Percentiles rank a stretch among this genome's conserved stretches.
Conservation (phyloP, 2,113 vertebrate genomes). For the Dermatemys mawii region DNA sequence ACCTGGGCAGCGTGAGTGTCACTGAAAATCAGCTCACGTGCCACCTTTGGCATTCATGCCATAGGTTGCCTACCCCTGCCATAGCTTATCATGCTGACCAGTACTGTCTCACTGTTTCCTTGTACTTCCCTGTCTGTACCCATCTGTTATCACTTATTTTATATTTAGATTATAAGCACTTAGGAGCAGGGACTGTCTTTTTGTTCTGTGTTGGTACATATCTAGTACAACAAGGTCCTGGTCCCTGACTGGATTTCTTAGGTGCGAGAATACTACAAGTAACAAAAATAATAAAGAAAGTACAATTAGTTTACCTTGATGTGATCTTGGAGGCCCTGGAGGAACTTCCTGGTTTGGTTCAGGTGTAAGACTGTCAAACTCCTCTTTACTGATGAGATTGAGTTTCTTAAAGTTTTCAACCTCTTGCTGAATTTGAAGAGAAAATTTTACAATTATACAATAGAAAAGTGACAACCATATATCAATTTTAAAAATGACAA, state of each 20-base stretch:
- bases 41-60: too few relatives aligned
- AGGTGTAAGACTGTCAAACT: conserved; percentile 86
- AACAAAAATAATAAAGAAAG: neutral
- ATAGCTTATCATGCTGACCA: neutral
- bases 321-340: conserved; percentile 67
- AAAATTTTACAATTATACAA: conserved; percentile 64
- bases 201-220: neutral
- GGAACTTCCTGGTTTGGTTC: conserved; percentile 82
- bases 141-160: neutral
- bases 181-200: neutral
- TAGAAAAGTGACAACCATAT: neutral
- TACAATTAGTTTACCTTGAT: conserved; percentile 63
- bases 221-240: neutral
- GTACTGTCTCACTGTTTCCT: neutral
- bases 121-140: neutral
- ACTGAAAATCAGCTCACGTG: too few relatives aligned
- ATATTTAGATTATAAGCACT: neutral
- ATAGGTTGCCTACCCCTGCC: too few relatives aligned
- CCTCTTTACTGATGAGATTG: conserved; percentile 89
- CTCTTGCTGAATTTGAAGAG: conserved; percentile 83
- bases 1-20: too few relatives aligned
- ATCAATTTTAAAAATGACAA: neutral
- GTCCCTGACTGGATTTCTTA: neutral
- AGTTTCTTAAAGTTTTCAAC: conserved; percentile 93
- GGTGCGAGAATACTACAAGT: neutral